Percentiles rank a stretch among this genome's conserved stretches.
phyloP scores from a whole-genome alignment of 2,888 invertebrate species.

The Phortica magna region DNA sequence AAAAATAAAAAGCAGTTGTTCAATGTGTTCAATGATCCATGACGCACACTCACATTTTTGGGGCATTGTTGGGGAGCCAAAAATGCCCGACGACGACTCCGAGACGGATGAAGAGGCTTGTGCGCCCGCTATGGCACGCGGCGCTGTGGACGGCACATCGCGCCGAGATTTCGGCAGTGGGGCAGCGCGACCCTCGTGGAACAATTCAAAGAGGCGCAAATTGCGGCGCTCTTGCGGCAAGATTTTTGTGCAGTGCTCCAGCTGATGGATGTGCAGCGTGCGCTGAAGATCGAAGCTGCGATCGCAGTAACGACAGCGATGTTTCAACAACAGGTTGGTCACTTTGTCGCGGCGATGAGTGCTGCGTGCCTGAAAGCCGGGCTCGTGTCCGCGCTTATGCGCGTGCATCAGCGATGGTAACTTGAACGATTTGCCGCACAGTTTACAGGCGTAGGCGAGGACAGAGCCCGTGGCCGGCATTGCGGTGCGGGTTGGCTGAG shows the following conservation, averaged over 20 bases:
- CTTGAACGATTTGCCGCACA: not conserved
- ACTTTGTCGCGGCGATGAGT: not conserved
- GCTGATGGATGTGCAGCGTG: not conserved
- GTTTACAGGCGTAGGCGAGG: not conserved
- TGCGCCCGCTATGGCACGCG: not conserved
- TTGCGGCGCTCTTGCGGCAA: not conserved
- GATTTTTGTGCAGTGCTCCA: not conserved
- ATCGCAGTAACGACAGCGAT: constrained; percentile 13
- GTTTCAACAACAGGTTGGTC: not conserved
- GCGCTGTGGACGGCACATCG: not conserved
- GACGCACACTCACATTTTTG: not conserved
- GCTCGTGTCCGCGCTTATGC: not conserved
- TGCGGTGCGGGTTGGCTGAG: not conserved
- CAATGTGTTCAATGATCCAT: not conserved
- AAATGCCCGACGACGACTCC: not conserved
- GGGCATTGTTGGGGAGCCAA: not conserved
- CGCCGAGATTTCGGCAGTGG: not conserved
- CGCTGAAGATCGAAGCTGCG: constrained; percentile 6
- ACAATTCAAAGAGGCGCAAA: not conserved
- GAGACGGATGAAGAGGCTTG: not conserved
- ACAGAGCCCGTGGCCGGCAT: not conserved
- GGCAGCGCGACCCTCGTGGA: not conserved
- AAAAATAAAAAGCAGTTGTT: not conserved
- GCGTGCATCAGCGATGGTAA: not conserved
- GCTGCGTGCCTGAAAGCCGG: not conserved